Evolutionary conservation across 2,797 vertebrate species (phyloP).

Genomic region (Argentina silus): DNA sequence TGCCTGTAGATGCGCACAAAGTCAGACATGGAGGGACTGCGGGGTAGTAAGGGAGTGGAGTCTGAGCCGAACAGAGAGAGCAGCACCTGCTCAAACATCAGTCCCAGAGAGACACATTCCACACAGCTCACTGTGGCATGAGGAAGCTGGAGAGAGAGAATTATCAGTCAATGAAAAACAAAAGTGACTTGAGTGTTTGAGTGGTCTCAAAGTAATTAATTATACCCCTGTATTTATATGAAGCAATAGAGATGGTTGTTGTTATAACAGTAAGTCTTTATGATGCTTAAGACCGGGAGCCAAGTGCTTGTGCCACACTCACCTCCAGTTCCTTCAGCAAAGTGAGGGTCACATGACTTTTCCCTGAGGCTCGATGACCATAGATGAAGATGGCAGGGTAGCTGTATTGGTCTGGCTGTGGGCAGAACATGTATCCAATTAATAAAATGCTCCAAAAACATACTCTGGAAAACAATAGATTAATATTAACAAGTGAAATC

Average conservation of each 20-base stretch:
- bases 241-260: too few species aligned
- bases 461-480: too few species aligned
- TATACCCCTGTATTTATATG: too few species aligned
- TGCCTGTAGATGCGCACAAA: conserved; percentile 91
- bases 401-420: conserved; percentile 88
- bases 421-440: conserved; percentile 16
- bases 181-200: background rate
- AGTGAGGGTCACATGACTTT: conserved; percentile 88
- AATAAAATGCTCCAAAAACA: background rate
- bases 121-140: conserved; percentile 89
- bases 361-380: conserved; percentile 92
- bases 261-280: too few species aligned
- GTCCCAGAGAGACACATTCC: conserved; percentile 84
- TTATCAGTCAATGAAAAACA: background rate
- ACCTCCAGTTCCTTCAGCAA: conserved; percentile 90
- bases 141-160: conserved; percentile 81
- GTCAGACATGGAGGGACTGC: conserved; percentile 86
- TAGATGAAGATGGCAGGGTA: conserved; percentile 95
- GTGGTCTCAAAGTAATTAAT: too few species aligned
- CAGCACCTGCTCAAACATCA: conserved; percentile 91
- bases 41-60: conserved; percentile 70
- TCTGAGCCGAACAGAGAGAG: conserved; percentile 77
- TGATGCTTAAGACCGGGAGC: too few species aligned
- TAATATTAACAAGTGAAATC: too few species aligned
- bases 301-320: conserved; percentile 23